Conservation (phyloP, 2,797 vertebrate species). For the Crax fasciolata region DNA sequence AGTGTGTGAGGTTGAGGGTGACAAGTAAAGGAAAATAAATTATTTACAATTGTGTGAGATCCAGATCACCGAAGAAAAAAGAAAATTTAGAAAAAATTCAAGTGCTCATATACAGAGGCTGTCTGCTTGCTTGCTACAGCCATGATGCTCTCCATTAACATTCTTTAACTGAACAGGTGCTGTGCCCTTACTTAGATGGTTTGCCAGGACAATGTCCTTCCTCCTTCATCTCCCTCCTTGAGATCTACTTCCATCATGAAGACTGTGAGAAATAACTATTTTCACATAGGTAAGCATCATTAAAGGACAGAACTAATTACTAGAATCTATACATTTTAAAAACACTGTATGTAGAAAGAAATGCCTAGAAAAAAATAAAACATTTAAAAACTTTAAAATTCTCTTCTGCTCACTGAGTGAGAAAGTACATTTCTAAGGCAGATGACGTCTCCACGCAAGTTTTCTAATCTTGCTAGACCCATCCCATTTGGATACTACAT, state of each 20-base stretch:
- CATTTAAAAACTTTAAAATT: background rate
- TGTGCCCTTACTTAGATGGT: background rate
- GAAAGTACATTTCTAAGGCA: background rate
- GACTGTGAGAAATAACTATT: background rate
- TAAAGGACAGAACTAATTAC: background rate
- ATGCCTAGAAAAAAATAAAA: background rate
- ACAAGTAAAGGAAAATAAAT: background rate
- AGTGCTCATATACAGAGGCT: background rate
- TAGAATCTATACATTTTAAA: background rate
- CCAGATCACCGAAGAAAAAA: background rate
- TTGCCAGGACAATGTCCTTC: background rate
- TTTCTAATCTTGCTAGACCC: background rate
- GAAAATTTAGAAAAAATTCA: background rate
- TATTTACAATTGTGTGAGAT: background rate
- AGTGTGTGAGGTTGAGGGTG: rapidly evolving
- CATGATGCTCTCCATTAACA: background rate
- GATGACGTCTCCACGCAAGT: background rate
- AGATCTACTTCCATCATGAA: background rate
- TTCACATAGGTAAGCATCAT: background rate
- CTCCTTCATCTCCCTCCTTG: background rate
- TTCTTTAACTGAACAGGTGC: rapidly evolving
- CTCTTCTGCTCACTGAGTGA: background rate
- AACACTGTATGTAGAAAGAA: background rate
- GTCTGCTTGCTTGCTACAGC: too few species aligned
- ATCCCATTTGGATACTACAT: background rate